Evolutionary conservation across 1,140 invertebrate genomes (phyloP).

Genomic region (Rhynchophorus ferrugineus): DNA sequence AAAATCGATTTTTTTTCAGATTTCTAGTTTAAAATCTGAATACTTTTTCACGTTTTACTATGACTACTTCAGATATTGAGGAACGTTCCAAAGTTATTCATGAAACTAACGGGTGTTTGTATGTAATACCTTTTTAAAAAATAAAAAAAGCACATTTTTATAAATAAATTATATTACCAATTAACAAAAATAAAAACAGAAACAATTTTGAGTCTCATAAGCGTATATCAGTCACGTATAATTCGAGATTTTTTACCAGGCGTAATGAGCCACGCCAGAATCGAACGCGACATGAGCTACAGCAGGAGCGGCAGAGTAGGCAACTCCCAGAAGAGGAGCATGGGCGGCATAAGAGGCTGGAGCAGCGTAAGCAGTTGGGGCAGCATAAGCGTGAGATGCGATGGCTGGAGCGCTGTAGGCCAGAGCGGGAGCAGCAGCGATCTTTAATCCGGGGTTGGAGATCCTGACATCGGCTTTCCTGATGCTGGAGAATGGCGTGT

Average conservation of each 20-base stretch:
- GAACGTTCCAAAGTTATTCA: too few relatives aligned
- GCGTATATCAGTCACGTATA: too few relatives aligned
- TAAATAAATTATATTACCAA: too few relatives aligned
- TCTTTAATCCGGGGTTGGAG: constrained; percentile 51
- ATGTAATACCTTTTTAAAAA: too few relatives aligned
- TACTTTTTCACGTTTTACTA: too few relatives aligned
- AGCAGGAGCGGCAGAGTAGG: constrained; percentile 55
- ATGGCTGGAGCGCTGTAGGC: constrained; percentile 7
- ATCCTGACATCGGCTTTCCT: constrained; percentile 56
- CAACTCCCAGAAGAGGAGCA: constrained; percentile 32
- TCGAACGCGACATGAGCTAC: constrained; percentile 58
- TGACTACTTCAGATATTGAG: too few relatives aligned
- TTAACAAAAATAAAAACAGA: too few relatives aligned
- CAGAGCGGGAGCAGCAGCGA: constrained; percentile 32
- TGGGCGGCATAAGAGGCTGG: constrained; percentile 38
- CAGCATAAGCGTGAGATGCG: constrained; percentile 39
- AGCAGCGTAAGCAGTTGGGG: constrained; percentile 41
- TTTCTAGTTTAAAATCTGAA: too few relatives aligned
- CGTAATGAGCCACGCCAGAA: constrained; percentile 51
- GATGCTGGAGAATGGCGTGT: constrained; percentile 61
- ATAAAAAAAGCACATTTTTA: too few relatives aligned
- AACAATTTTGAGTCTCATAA: too few relatives aligned
- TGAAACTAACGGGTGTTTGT: too few relatives aligned
- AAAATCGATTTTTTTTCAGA: too few relatives aligned
- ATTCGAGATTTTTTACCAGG: constrained; percentile 6